Evolutionary conservation across 1,140 invertebrate genomes (phyloP), one percentile per base, ranked within the genome.

Genomic region (Euschistus heros): DNA sequence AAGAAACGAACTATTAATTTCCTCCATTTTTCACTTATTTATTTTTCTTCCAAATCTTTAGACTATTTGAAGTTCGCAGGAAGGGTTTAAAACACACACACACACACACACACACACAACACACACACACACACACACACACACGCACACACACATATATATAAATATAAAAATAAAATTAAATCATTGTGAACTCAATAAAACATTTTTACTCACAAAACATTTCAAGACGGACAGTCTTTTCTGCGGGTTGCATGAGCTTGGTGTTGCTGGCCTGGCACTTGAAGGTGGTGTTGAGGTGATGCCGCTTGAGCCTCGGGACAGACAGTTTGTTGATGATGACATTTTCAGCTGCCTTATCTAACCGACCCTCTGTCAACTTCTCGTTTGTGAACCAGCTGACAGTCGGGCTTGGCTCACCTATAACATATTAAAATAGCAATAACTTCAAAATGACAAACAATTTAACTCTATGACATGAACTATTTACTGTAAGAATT

Each of bases 221-320:
- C 77, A 92, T 81, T 75, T 91, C 88, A 70, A 91, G 78, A 69
- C 87, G 77, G 68, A 89, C 85, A 64, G 82, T 86, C 73, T 86
- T 86, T 74, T 90, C 87, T 55, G 85, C 79, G 0, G 90, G 87
- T 69, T 85, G 82, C 72, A 87, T 88, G 27, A 92, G 82, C 71
- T 91, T 87, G 18, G 89, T 92, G 74, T 93, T 94, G 60, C 84
- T 85, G 0, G 90, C 91, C 73, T 86, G 85, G 74, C 91, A 93
- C 74, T 88, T 91, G 76, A 86, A 89, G 5, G 86, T 88, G 13
- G 86, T 86, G 73, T 91, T 90, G 52, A 91, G 80, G 65, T 92
- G 85, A 64, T 84, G 82, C 69, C 90, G 79, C 68, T 80, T 81
- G 54, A 94, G 78, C 65, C 82, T 79, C 13, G 81, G 78, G 62